Base-by-base conservation (phyloP, 2,888 invertebrate species). In the Drosophila villosipedis region DNA sequence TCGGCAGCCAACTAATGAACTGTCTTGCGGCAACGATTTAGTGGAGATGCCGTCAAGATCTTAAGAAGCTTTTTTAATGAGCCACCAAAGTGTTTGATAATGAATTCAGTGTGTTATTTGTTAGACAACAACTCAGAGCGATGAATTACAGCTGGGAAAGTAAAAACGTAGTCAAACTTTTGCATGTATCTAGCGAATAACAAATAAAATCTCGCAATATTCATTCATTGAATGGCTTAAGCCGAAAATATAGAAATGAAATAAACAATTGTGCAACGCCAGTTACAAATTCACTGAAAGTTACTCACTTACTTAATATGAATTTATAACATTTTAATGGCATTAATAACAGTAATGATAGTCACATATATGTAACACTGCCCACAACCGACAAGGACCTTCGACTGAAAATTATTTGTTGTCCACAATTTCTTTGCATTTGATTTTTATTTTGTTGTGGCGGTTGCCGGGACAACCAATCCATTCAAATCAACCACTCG, bases 1-100 rank as follows among this genome's bases (percentile, higher is more conserved):
- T 62, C 41, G 53, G 49, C n/a, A 43, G 39, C 33, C 30, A 66
- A 68, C 84, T 84, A 84, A 84, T 87, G 87, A 87, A 84, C 76
- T 86, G 81, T 70, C 80, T 73, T 69, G 57, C 31, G 49, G 43
- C 9, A 22, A 67, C 73, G 72, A 78, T 78, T 78, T 76, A 65
- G 50, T 59, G 62, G 25, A 43, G 60, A 80, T 50, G 30, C 25
- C 47, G 66, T 73, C 57, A 63, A 37, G 39, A 63, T 49, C 12
- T 57, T 28, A 49, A 73, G 66, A 59, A 78, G 68, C 52, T n/a
- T 62, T 66, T 55, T 68, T 73, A 69, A 69, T 78, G 54, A 63
- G 35, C 49, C 12, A 53, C 58, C 31, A 39, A 54, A 73, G 43
- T 53, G 61, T 33, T 57, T 55, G 54, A 49, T 53, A 71, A 71